Conservation (phyloP, 2,797 vertebrate species). For the Dromococcyx pavoninus region DNA sequence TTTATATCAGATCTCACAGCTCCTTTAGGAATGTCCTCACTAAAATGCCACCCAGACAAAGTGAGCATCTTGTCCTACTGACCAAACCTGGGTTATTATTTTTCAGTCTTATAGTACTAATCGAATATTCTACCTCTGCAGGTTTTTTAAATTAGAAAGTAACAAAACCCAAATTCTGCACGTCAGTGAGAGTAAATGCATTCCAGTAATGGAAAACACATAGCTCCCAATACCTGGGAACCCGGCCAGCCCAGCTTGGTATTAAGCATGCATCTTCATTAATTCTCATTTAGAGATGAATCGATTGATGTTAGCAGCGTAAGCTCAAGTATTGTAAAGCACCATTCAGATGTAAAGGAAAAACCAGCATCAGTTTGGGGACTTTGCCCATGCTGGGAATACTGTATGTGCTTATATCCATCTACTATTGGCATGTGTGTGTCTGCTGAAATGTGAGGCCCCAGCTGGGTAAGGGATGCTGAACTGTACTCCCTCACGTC, state of each 20-base stretch:
- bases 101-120: background rate
- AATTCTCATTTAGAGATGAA: conserved; percentile 10
- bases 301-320: background rate
- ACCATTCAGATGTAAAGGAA: background rate
- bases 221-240: background rate
- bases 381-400: background rate
- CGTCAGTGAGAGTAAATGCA: background rate
- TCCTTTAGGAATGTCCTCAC: background rate
- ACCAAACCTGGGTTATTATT: background rate
- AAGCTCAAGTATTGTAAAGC: background rate
- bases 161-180: background rate
- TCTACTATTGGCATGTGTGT: background rate
- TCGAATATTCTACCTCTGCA: background rate
- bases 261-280: conserved; percentile 22
- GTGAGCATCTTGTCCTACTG: background rate
- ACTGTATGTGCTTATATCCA: fast-evolving
- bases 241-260: background rate
- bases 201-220: background rate
- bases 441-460: background rate
- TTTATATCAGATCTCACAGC: background rate
- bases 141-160: background rate
- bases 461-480: background rate
- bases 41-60: background rate
- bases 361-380: background rate
- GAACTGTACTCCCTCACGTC: fast-evolving